These are phyloP conservation scores for Pachyramphus minor DNA, from an alignment of 2,113 vertebrate genomes.

Conservation along the genomic window DNA sequence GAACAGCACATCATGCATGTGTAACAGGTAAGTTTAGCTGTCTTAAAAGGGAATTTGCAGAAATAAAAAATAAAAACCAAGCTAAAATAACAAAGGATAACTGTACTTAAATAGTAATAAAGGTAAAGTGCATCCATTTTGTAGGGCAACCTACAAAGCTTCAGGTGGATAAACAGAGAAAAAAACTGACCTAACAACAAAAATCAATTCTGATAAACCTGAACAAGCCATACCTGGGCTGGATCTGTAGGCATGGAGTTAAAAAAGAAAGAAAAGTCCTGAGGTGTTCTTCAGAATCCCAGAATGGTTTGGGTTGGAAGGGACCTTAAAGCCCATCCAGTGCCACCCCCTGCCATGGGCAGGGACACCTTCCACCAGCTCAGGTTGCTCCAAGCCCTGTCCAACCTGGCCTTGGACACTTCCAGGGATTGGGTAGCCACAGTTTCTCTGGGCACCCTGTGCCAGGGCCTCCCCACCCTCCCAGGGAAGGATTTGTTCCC, in stretches of 20 bases:
- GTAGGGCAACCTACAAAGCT: background rate
- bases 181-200: background rate
- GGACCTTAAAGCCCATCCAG: background rate
- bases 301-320: background rate
- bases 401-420: background rate
- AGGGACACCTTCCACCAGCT: background rate
- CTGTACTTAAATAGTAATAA: background rate
- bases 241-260: background rate
- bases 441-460: background rate
- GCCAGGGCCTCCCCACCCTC: background rate
- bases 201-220: background rate
- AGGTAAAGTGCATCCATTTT: background rate
- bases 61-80: background rate
- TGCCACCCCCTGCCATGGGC: background rate
- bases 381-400: background rate
- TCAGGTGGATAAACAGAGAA: background rate
- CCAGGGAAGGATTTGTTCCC: background rate
- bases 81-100: background rate
- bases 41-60: background rate
- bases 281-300: background rate
- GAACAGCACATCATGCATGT: background rate
- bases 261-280: background rate
- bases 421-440: background rate
- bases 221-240: background rate
- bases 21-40: background rate